These are phyloP conservation scores for Sinodicranocentrus sp. DNA, from an alignment of 2,888 invertebrate genomes.

Conservation along the genomic window DNA sequence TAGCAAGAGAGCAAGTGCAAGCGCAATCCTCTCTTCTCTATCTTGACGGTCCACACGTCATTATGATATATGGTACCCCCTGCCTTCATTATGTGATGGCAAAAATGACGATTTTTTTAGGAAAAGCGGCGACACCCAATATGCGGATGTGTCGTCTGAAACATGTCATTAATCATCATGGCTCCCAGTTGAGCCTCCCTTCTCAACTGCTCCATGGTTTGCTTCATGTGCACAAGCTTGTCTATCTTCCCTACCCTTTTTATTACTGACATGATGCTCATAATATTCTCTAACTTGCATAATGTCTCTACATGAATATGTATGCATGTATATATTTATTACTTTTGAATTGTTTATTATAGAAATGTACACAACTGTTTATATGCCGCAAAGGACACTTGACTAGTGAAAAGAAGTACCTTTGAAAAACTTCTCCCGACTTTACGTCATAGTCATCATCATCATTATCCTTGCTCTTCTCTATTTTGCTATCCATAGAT, in stretches of 20 bases:
- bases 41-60: no score
- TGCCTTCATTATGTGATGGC: conserved; percentile 50
- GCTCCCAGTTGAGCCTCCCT: conserved; percentile 53
- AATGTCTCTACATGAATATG: not conserved
- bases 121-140: conserved; percentile 57
- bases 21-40: no score
- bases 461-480: no score
- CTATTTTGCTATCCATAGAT: no score
- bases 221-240: not conserved
- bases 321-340: not conserved
- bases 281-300: not conserved
- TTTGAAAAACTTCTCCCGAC: no score
- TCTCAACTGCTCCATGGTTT: conserved; percentile 16
- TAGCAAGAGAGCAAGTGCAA: no score
- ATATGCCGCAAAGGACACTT: no score
- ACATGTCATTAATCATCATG: conserved; percentile 59
- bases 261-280: not conserved
- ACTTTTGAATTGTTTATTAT: not conserved
- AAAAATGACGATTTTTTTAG: conserved; percentile 52
- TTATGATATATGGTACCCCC: no score
- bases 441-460: no score
- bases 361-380: no score
- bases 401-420: no score
- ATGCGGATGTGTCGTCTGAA: conserved; percentile 56
- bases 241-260: not conserved